Percentiles rank a stretch among this genome's conserved stretches.
These are phyloP conservation scores for Tonatia bakeri DNA, from an alignment of 2,113 vertebrate genomes.

Conservation along the genomic window DNA sequence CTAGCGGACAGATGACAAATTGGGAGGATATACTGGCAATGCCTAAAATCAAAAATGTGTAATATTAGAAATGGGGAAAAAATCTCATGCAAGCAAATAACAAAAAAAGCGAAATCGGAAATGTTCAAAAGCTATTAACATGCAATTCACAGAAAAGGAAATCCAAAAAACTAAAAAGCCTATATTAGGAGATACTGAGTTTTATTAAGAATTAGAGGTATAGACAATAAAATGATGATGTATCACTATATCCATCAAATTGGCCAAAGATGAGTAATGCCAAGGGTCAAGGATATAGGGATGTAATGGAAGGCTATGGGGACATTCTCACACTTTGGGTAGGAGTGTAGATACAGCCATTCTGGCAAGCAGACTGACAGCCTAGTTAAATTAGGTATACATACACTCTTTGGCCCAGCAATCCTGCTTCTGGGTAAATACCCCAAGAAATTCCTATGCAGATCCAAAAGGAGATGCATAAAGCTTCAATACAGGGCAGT, in stretches of 20 bases:
- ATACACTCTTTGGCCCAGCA: background rate
- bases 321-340: background rate
- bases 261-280: background rate
- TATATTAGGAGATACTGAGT: background rate
- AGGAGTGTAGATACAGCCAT: background rate
- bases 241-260: background rate
- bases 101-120: background rate
- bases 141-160: background rate
- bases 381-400: background rate
- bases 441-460: background rate
- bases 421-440: background rate
- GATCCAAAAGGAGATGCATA: background rate
- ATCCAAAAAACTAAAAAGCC: background rate
- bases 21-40: background rate
- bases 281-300: background rate
- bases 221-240: background rate
- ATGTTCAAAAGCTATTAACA: background rate
- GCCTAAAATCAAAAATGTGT: background rate
- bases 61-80: background rate
- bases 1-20: background rate
- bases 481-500: background rate
- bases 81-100: background rate
- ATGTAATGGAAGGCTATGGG: background rate
- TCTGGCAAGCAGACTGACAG: background rate
- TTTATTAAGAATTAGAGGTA: background rate